Evolutionary conservation across 2,113 vertebrate genomes (phyloP), one percentile per base, ranked within the genome.

Genomic region (Puma concolor): DNA sequence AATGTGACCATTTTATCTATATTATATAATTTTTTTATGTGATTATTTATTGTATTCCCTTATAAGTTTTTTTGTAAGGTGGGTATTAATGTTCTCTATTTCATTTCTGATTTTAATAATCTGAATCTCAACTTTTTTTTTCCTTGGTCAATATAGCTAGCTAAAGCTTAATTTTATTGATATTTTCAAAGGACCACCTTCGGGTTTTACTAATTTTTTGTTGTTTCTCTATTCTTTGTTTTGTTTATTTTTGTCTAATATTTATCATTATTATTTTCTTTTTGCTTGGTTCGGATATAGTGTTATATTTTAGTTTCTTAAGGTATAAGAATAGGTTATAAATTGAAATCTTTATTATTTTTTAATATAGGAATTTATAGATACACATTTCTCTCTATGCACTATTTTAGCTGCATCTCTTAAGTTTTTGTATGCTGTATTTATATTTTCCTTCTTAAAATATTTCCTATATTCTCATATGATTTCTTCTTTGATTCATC

Each of bases 401-500:
- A 41, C 33, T 57, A 23, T 57, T 66, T 69, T 79, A 93, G 36
- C n/a, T 72, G 31, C 29, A 64, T 71, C 44, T 16, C 33, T 25
- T 82, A 85, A 60, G 12, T 74, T 79, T 80, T 54, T 7, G 14
- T 48, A 71, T 48, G 13, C 38, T 89, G 7, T 19, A 14, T 85
- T 97, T 93, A 85, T 25, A 33, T 80, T 89, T 79, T 90, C 77
- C 44, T 95, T 95, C 33, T 66, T 79, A 79, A 69, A n/a, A 41
- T 54, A 66, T 69, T 52, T 79, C 84, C 36, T 88, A 54, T 80
- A 85, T 85, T 74, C 17, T n/a, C 71, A 80, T 48, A 38, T 44
- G 13, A 93, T 85, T 95, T 86, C 31, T 72, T 80, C 41, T 89
- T 85, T 95, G 63, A 64, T 1, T 48, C 13, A 74, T 57, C 72